Evolutionary conservation across 2,113 vertebrate species (phyloP).

Genomic region (Pardalotus punctatus): DNA sequence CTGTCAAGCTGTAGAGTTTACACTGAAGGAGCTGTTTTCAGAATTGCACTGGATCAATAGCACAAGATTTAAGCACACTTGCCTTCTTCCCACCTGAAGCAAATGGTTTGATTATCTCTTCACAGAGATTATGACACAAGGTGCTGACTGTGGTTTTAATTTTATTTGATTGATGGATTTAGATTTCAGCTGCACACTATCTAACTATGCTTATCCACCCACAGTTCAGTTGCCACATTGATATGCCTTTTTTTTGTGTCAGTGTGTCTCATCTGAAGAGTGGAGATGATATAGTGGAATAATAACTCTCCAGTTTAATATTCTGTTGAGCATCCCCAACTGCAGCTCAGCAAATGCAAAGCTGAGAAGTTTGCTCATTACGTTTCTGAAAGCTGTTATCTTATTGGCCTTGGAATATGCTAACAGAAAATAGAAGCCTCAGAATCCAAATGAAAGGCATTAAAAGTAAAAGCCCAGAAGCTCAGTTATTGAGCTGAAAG

Average conservation of each 20-base stretch:
- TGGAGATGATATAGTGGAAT: conserved; percentile 30
- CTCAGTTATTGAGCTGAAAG: conserved; percentile 15
- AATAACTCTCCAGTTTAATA: conserved; percentile 49
- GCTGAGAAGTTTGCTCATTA: conserved; percentile 17
- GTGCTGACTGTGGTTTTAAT: conserved; percentile 63
- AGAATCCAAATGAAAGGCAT: conserved; percentile 1
- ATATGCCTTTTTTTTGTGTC: background rate
- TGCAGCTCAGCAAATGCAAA: conserved; percentile 22
- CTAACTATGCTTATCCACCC: conserved; percentile 29
- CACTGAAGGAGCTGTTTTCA: conserved; percentile 7
- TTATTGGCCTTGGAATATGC: conserved; percentile 4
- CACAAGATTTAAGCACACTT: conserved; percentile 10
- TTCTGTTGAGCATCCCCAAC: conserved; percentile 16
- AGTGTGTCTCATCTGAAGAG: conserved; percentile 36
- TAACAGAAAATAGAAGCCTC: conserved; percentile 17
- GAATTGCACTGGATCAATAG: conserved; percentile 48
- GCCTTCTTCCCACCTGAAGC: conserved; percentile 46
- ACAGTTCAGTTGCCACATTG: conserved; percentile 3
- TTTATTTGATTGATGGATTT: conserved; percentile 60
- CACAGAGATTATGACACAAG: conserved; percentile 53
- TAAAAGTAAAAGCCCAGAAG: conserved; percentile 40
- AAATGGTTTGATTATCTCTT: conserved; percentile 58
- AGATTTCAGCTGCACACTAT: conserved; percentile 32
- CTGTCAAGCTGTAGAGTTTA: conserved; percentile 37
- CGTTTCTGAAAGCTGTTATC: conserved; percentile 6